Base-by-base conservation (phyloP, 1,140 invertebrate species). In the Anagrus nilaparvatae region DNA sequence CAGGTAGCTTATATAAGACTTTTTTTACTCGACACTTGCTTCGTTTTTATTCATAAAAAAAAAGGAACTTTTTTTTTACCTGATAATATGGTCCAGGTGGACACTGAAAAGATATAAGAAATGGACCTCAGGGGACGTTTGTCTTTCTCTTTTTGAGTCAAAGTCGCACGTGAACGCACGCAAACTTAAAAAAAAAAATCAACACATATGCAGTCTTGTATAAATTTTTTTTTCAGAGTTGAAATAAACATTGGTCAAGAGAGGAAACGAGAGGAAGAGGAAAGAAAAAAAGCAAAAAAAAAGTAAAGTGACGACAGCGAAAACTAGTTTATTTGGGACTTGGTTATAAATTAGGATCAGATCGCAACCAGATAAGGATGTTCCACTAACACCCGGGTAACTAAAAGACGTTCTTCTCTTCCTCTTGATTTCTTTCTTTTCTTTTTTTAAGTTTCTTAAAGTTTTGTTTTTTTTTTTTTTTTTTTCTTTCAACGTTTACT, bases 291-390 rank as follows among this genome's bases (percentile, higher is more conserved):
- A 25, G 21, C 24, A 41, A 52, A 42, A 25, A 42, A 42, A 43
- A 51, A 44, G 41, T 50, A 53, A 66, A 60, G 64, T 67, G 65
- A 65, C 63, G 64, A 67, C 63, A 67, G 63, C 63, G 62, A 59
- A 67, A 67, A 69, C 66, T 69, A 67, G 66, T 69, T 69, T 69
- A 69, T 69, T 69, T 65, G 60, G 63, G 63, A 64, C 63, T 58
- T 52, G 61, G 58, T 63, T 66, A 66, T 69, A 69, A 69, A 69
- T 69, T 69, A 69, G 63, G 63, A 66, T 67, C 63, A 65, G 66
- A 69, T 69, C 61, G 57, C 65, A 60, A 59, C 53, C 52, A 61
- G 66, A 69, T 69, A 69, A 69, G 63, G 52, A 48, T 60, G 60
- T 60, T 59, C 60, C 55, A 60, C 62, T 65, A 67, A 69, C 66